phyloP scores from a whole-genome alignment of 2,113 vertebrate species.

The Chelonoidis abingdonii region DNA sequence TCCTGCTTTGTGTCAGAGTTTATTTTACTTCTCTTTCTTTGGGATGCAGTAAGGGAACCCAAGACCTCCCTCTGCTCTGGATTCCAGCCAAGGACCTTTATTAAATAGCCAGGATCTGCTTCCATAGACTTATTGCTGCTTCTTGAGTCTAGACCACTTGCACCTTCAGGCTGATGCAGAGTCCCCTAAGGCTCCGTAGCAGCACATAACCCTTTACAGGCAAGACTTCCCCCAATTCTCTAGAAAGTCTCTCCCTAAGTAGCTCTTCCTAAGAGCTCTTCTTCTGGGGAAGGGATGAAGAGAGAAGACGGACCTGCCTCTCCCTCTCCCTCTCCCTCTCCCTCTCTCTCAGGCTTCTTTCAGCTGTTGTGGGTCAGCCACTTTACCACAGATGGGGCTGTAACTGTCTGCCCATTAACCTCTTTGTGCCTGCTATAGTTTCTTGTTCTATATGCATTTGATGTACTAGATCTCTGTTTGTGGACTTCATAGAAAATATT shows the following conservation, averaged over 20 bases:
- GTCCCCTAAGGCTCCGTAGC: background rate
- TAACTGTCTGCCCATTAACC: background rate
- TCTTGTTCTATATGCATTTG: background rate
- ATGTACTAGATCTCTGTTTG: background rate
- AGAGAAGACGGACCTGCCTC: too few relatives aligned
- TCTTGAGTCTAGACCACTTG: background rate
- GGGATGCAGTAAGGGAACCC: background rate
- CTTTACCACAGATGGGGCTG: background rate
- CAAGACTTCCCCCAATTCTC: background rate
- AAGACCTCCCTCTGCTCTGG: background rate
- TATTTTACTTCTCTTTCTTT: background rate
- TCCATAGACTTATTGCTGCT: background rate
- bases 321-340: too few relatives aligned
- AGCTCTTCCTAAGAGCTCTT: background rate
- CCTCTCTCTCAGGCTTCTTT: background rate
- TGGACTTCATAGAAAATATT: background rate
- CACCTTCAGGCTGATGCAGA: background rate
- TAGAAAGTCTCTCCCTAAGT: background rate
- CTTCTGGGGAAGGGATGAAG: background rate
- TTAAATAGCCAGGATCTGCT: background rate
- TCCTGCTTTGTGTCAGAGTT: background rate
- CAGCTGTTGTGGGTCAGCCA: background rate
- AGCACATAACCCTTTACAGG: background rate
- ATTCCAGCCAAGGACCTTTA: background rate
- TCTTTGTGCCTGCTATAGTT: background rate